phyloP scores from a whole-genome alignment of 92 coral and sea anemone species.

The Siderastrea radians region DNA sequence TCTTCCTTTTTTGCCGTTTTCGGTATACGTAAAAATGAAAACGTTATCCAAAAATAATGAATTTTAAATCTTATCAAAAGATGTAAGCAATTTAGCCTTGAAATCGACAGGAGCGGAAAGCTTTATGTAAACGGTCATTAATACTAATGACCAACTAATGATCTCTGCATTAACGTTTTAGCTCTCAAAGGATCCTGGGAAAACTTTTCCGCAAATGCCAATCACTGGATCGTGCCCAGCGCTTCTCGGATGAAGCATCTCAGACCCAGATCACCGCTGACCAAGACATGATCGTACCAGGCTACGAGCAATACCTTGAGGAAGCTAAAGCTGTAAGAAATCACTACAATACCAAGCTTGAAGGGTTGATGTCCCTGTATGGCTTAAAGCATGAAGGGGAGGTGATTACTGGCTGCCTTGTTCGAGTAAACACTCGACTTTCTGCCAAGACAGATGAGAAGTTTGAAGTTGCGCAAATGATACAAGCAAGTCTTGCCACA shows the following conservation, averaged over 20 bases:
- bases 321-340: conserved; percentile 73
- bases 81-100: too few species aligned
- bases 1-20: too few species aligned
- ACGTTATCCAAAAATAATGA: too few species aligned
- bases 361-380: conserved; percentile 86
- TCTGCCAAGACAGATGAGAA: conserved; percentile 88
- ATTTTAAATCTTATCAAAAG: too few species aligned
- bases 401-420: conserved; percentile 90
- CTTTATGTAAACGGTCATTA: too few species aligned
- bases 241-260: conserved; percentile 68
- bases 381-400: conserved; percentile 92
- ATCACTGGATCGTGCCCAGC: conserved; percentile 85
- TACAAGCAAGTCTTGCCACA: conserved; percentile 83
- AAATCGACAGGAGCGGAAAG: too few species aligned
- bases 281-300: conserved; percentile 80
- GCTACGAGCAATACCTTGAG: conserved; percentile 72
- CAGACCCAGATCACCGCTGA: conserved; percentile 63
- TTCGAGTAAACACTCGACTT: conserved; percentile 81
- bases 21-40: too few species aligned
- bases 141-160: too few species aligned
- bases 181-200: conserved; percentile 90
- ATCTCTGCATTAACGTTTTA: neutral
- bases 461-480: conserved; percentile 91
- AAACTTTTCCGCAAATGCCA: conserved; percentile 92
- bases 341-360: conserved; percentile 83